Base-by-base conservation (phyloP, 2,888 invertebrate species). In the Danaus chrysippus region DNA sequence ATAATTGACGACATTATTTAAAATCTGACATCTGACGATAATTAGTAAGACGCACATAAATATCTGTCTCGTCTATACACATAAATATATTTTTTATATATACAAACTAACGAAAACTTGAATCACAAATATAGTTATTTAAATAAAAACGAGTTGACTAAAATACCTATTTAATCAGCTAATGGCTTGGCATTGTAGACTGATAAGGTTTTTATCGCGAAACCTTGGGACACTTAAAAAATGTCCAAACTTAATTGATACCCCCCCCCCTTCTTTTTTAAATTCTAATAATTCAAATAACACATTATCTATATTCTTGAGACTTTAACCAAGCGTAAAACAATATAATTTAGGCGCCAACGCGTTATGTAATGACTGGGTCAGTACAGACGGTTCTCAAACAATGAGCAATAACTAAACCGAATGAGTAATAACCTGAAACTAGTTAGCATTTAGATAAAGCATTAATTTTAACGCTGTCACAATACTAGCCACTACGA, bases 161-260 rank as follows among this genome's bases (percentile, higher is more conserved):
- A 70, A 66, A 71, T 74, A 76, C 63, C 62, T 78, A 78, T 84
- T 83, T 77, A 82, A 79, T 79, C 76, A 71, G 72, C 75, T 83
- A 83, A 83, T 84, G 82, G 80, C 71, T 71, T 74, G 71, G 79
- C 78, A 76, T 76, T 78, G 79, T 81, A 70, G 71, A 68, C 67
- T 71, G 73, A 73, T 75, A 73, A 71, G 68, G 60, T 67, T 68
- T 72, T 73, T 74, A 73, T 73, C 68, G 68, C 66, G 64, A 56
- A 59, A 65, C 62, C 70, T 71, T 70, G 59, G 34, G 9, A 64
- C 69, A 65, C 65, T 70, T 70, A 69, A 55, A 52, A 62, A 54
- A 67, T 63, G 66, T 68, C 64, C 58, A 63, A 57, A 67, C 61
- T 63, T 58, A 56, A 49, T 17, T 49, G 8, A 17, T 9, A 49